These are phyloP conservation scores for Heliconius congener DNA, from an alignment of 1,140 invertebrate species.

Conservation along the genomic window DNA sequence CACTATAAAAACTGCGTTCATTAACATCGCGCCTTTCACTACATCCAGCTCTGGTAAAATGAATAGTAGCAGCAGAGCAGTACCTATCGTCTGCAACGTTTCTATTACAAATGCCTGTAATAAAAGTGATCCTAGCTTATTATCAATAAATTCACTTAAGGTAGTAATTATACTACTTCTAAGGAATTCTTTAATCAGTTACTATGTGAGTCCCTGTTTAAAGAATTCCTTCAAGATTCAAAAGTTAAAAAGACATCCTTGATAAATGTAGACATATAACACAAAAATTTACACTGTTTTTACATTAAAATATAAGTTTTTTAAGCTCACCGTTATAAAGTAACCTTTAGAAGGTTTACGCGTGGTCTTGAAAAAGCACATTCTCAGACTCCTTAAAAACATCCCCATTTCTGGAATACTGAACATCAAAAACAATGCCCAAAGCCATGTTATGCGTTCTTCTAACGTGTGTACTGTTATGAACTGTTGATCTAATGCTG, in stretches of 20 bases:
- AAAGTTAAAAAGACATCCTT: not conserved
- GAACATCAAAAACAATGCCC: slow-evolving; percentile 93
- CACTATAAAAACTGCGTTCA: slow-evolving; percentile 94
- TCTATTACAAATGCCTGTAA: slow-evolving; percentile 89
- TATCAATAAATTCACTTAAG: not conserved
- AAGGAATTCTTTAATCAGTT: not conserved
- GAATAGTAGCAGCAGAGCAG: slow-evolving; percentile 90
- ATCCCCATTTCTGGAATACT: slow-evolving; percentile 92
- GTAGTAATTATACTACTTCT: no score
- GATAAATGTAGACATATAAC: no score
- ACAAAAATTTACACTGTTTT: no score
- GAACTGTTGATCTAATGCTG: slow-evolving; percentile 91
- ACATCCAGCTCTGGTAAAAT: slow-evolving; percentile 95
- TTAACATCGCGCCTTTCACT: slow-evolving; percentile 95
- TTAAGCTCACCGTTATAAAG: slow-evolving; percentile 81
- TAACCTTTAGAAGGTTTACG: slow-evolving; percentile 83
- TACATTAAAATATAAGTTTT: not conserved
- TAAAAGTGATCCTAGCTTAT: not conserved
- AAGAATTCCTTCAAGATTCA: not conserved
- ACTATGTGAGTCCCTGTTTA: not conserved
- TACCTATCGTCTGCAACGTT: slow-evolving; percentile 91
- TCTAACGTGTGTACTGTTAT: slow-evolving; percentile 87
- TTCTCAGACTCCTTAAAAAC: slow-evolving; percentile 90
- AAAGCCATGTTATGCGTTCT: slow-evolving; percentile 94
- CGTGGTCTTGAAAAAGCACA: slow-evolving; percentile 94